Evolutionary conservation across 2,113 vertebrate species (phyloP).

Genomic region (Lepus timidus): DNA sequence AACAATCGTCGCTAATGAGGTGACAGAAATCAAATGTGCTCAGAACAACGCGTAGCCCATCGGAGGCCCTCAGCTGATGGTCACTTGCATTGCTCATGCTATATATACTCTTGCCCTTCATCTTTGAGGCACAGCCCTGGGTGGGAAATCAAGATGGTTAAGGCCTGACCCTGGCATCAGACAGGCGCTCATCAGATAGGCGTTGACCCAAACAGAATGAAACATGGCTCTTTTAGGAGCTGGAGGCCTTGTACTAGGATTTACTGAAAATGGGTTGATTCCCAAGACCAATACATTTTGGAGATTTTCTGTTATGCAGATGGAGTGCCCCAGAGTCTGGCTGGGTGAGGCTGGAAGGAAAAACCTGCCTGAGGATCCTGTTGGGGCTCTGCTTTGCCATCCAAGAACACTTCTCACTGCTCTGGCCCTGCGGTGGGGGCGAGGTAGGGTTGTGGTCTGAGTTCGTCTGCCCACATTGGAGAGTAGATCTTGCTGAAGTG

Average conservation of each 20-base stretch:
- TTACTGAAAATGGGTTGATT: slow-evolving; percentile 4
- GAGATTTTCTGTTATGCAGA: background rate
- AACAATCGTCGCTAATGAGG: background rate
- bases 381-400: no score
- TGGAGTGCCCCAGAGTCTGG: background rate
- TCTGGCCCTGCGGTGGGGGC: background rate
- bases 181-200: background rate
- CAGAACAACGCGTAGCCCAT: background rate
- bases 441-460: no score
- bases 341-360: background rate
- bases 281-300: background rate
- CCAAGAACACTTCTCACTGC: background rate
- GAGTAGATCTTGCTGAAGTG: background rate
- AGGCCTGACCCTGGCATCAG: background rate
- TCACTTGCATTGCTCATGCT: background rate
- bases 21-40: background rate
- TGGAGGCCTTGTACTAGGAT: background rate
- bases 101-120: background rate
- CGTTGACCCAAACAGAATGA: slow-evolving; percentile 6
- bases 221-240: background rate
- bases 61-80: background rate
- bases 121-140: background rate
- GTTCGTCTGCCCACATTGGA: background rate
- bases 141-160: background rate
- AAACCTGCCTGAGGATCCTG: background rate